A percentile compares a stretch with the other conserved stretches of the same genome.
Evolutionary conservation across 2,888 invertebrate genomes (phyloP).

Genomic region (Osmoderma eremita): DNA sequence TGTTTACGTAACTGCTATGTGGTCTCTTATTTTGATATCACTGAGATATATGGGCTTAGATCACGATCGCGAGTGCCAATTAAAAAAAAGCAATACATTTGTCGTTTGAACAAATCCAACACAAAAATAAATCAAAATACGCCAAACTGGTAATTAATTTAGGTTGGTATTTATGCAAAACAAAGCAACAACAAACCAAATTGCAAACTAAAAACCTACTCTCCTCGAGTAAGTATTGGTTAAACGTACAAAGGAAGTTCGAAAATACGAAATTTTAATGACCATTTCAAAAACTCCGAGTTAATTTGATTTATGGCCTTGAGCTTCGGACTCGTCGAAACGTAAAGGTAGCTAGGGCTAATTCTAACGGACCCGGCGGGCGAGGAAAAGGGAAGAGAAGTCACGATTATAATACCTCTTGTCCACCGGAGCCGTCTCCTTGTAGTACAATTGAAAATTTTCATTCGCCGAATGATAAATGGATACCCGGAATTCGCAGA

Average conservation of each 20-base stretch:
- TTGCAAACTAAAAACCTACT: neutral
- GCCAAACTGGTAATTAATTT: slow-evolving; percentile 6
- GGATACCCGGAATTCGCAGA: neutral
- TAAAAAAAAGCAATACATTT: no score
- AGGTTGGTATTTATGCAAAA: neutral
- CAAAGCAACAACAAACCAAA: neutral
- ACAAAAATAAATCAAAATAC: no score
- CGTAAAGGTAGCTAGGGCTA: neutral
- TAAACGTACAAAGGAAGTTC: no score
- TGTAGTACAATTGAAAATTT: slow-evolving; percentile 7
- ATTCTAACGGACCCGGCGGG: no score
- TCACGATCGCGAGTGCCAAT: no score
- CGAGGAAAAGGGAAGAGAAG: neutral
- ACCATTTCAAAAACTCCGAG: slow-evolving; percentile 5
- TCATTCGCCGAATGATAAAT: slow-evolving; percentile 1
- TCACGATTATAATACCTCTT: neutral
- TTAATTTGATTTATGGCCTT: slow-evolving; percentile 9
- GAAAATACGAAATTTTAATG: slow-evolving; percentile 14
- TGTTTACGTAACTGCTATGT: no score
- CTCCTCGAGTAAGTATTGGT: no score
- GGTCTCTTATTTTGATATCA: no score
- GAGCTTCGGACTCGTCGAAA: neutral
- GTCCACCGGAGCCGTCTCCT: neutral
- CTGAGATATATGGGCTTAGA: no score
- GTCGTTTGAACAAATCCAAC: no score